Evolutionary conservation across 1,140 invertebrate genomes (phyloP), one percentile per base, ranked within the genome.

Genomic region (Zaprionus kolodkinae): DNA sequence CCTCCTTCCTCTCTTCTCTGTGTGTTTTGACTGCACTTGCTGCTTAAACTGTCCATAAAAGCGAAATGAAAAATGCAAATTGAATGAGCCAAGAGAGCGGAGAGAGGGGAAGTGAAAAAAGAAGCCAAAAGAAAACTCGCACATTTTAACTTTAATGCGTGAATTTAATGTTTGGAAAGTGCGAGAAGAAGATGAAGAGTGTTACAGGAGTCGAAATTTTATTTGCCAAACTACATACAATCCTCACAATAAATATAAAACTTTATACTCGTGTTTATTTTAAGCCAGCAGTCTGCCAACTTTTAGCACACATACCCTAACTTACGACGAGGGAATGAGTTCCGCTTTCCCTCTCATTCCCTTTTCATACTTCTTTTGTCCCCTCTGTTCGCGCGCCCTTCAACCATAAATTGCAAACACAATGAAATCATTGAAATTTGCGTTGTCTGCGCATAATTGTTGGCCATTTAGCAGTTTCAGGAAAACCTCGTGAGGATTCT

Each of bases 31-130:
- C 33, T 74, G 72, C 72, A 63, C 35, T 71, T 71, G 59, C 67
- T 57, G 54, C 35, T 72, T 72, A 65, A 72, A 72, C 48, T 76
- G 60, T 70, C 59, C 55, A 81, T 85, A 69, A 85, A 86, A 80
- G 43, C 81, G 45, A 81, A 84, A 82, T 87, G 76, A 79, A 82
- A 87, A 82, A 87, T 87, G 72, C 76, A 85, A 86, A 85, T 86
- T 79, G 64, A 81, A 86, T 79, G 76, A 63, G 43, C 66, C 17
- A 56, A 25, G 61, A 36, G 15, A 36, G 50, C 0, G 15, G n/a
- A 15, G n/a, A 27, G 2, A 11, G 3, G 7, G 38, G 9, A 11
- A 12, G 7, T 27, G 9, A 11, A 12, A 35, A 35, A 10, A 1
- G 6, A 35, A 30, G 12, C 7, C 7, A 9, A 35, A 17, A 13